Conservation (phyloP, 2,113 vertebrate species). For the Ictalurus furcatus region DNA sequence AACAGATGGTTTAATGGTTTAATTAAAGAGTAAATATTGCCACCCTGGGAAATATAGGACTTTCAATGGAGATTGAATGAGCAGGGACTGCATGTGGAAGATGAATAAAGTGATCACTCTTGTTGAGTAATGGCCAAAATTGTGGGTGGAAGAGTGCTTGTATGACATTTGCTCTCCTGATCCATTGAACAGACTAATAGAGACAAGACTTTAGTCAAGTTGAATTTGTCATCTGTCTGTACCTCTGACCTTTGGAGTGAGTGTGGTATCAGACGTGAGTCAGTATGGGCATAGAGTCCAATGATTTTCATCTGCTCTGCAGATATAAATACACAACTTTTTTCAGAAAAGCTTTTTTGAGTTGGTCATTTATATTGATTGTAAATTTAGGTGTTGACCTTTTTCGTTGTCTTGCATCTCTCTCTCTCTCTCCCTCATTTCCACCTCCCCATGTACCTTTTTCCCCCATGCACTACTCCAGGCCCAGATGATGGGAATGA, state of each 20-base stretch:
- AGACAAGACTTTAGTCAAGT: not conserved
- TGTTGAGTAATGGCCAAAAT: slow-evolving; percentile 60
- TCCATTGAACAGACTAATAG: slow-evolving; percentile 2
- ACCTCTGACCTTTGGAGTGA: not conserved
- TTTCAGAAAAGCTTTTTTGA: slow-evolving; percentile 7
- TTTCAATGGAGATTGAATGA: slow-evolving; percentile 66
- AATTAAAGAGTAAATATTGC: slow-evolving; percentile 66
- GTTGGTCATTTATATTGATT: slow-evolving; percentile 46
- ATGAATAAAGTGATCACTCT: slow-evolving; percentile 57
- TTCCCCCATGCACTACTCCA: slow-evolving; percentile 58
- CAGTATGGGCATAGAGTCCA: slow-evolving; percentile 50
- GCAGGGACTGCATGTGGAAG: slow-evolving; percentile 58
- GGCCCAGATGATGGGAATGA: slow-evolving; percentile 99
- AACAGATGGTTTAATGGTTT: slow-evolving; percentile 72
- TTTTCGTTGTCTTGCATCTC: slow-evolving; percentile 45
- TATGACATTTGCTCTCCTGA: slow-evolving; percentile 25
- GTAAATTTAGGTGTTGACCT: slow-evolving; percentile 54
- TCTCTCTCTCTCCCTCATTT: not conserved
- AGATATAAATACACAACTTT: slow-evolving; percentile 25
- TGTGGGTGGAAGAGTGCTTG: not conserved
- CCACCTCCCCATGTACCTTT: slow-evolving; percentile 2
- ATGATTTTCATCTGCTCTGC: not conserved
- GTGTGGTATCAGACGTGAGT: not conserved
- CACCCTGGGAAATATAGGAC: slow-evolving; percentile 57
- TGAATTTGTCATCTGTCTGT: slow-evolving; percentile 5